These are phyloP conservation scores for Vanessa cardui DNA, from an alignment of 2,888 invertebrate genomes.

Conservation along the genomic window DNA sequence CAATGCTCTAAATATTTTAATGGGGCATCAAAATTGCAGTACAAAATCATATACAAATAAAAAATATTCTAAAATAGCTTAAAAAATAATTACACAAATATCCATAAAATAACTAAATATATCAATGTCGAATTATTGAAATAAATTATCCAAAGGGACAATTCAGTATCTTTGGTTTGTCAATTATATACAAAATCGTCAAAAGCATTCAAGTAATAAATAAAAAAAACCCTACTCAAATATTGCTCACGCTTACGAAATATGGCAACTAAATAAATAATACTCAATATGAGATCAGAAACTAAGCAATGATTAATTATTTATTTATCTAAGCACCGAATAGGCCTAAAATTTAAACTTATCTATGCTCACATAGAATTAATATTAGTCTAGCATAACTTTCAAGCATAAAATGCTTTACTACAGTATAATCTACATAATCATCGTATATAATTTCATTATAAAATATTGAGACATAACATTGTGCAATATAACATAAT, in stretches of 20 bases:
- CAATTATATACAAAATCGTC: slow-evolving; percentile 70
- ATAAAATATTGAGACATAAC: slow-evolving; percentile 82
- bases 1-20: slow-evolving; percentile 6
- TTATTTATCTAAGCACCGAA: slow-evolving; percentile 63
- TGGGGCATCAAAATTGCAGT: slow-evolving; percentile 24
- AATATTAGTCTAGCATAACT: slow-evolving; percentile 43
- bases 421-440: slow-evolving; percentile 42
- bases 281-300: slow-evolving; percentile 81
- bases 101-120: slow-evolving; percentile 42
- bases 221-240: slow-evolving; percentile 54
- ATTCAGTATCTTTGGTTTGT: slow-evolving; percentile 74
- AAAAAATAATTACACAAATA: slow-evolving; percentile 52
- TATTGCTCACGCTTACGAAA: slow-evolving; percentile 69
- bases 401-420: slow-evolving; percentile 42
- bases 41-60: slow-evolving; percentile 3
- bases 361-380: slow-evolving; percentile 37
- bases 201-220: slow-evolving; percentile 62
- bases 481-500: slow-evolving; percentile 70
- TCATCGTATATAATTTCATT: slow-evolving; percentile 52
- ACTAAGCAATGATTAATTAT: slow-evolving; percentile 58
- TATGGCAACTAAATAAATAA: slow-evolving; percentile 83
- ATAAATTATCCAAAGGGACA: slow-evolving; percentile 66
- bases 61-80: slow-evolving; percentile 29
- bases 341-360: slow-evolving; percentile 51
- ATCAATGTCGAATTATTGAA: slow-evolving; percentile 51